Evolutionary conservation across 1,140 invertebrate species (phyloP).

Genomic region (Drosophila grimshawi): DNA sequence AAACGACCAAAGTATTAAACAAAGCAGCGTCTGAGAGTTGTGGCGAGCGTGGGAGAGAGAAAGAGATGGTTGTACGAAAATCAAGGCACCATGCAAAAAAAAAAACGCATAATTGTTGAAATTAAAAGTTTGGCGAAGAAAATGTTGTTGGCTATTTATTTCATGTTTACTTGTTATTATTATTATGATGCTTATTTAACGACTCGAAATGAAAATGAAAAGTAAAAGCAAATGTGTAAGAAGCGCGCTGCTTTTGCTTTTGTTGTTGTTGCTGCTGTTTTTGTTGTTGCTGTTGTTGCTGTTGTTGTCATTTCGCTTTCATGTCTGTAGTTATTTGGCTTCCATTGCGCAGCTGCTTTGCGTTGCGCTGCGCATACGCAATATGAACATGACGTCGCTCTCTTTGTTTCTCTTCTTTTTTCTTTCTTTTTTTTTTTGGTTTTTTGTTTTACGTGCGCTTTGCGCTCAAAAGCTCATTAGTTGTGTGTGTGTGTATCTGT

Average conservation of each 20-base stretch:
- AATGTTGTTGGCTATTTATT: constrained; percentile 38
- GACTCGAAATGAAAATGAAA: constrained; percentile 48
- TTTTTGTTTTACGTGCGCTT: constrained; percentile 6
- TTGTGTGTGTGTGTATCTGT: no score
- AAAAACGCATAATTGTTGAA: constrained; percentile 73
- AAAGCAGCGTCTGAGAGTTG: constrained; percentile 1
- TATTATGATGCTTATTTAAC: constrained; percentile 32
- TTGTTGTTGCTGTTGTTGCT: not conserved
- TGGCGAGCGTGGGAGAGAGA: not conserved
- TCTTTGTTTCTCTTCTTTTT: not conserved
- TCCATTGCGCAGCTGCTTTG: not conserved
- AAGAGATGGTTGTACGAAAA: constrained; percentile 19
- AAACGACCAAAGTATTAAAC: constrained; percentile 12
- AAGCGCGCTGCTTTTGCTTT: not conserved
- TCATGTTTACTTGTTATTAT: constrained; percentile 41
- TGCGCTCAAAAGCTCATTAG: not conserved
- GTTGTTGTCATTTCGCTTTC: constrained; percentile 43
- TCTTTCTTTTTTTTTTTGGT: constrained; percentile 1
- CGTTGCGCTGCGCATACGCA: constrained; percentile 46
- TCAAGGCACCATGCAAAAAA: constrained; percentile 50
- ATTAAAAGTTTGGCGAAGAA: constrained; percentile 65
- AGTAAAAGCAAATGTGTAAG: constrained; percentile 53
- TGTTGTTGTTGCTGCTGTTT: not conserved
- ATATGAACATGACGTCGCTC: constrained; percentile 16
- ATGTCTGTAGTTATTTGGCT: constrained; percentile 36